A percentile compares a stretch with the other conserved stretches of the same genome.
Conservation (phyloP, 2,797 vertebrate genomes). For the Danio albolineatus region DNA sequence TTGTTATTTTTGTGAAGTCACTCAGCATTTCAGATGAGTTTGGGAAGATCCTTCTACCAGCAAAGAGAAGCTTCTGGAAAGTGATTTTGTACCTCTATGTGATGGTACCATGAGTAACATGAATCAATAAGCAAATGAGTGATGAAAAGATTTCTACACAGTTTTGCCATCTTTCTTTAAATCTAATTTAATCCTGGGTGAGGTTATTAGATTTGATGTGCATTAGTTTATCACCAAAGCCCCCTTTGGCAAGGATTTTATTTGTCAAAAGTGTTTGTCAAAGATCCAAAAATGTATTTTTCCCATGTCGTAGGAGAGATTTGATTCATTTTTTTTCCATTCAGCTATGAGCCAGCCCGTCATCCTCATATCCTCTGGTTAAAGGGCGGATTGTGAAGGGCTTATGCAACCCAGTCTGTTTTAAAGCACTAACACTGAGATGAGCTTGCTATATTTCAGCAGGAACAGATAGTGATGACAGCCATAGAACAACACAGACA, state of each 20-base stretch:
- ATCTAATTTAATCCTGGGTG: constrained; percentile 17
- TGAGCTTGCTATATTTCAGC: constrained; percentile 40
- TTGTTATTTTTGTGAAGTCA: no score
- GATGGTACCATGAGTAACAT: background rate
- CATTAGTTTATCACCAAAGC: constrained; percentile 31
- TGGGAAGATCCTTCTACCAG: no score
- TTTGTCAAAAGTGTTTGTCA: constrained; percentile 43
- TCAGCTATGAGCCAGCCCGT: constrained; percentile 28
- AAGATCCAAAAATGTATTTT: constrained; percentile 36
- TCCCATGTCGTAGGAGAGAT: constrained; percentile 23
- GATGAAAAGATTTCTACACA: background rate
- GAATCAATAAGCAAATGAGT: background rate
- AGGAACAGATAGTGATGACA: constrained; percentile 34
- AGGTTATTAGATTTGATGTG: constrained; percentile 32
- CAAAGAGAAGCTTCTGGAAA: no score
- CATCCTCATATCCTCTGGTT: constrained; percentile 37
- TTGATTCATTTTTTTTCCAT: constrained; percentile 26
- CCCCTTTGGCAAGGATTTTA: constrained; percentile 8
- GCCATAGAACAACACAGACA: constrained; percentile 38
- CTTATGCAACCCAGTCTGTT: constrained; percentile 53
- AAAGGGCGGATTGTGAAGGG: constrained; percentile 42
- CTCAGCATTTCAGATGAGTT: no score
- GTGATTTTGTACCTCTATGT: no score
- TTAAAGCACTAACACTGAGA: constrained; percentile 42
- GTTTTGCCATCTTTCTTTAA: constrained; percentile 7